These are phyloP conservation scores for Pitangus sulphuratus DNA, from an alignment of 2,797 vertebrate genomes.

Conservation along the genomic window DNA sequence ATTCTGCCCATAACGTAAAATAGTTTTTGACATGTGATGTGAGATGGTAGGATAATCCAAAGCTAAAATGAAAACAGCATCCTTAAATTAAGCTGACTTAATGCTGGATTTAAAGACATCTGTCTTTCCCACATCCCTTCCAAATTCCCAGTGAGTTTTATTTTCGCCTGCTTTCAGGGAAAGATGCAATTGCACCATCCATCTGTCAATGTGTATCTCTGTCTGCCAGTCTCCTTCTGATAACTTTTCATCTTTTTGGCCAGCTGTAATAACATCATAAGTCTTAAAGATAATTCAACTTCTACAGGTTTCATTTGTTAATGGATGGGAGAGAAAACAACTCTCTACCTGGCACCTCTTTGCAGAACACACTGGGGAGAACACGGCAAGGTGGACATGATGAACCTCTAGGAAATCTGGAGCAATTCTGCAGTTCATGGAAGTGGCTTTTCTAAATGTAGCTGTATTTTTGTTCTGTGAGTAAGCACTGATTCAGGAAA, in stretches of 20 bases:
- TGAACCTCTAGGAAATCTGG: neutral
- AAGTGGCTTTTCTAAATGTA: neutral
- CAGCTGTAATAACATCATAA: neutral
- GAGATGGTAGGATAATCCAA: conserved; percentile 22
- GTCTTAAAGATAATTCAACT: neutral
- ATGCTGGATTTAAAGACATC: conserved; percentile 25
- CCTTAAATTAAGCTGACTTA: neutral
- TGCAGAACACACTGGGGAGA: neutral
- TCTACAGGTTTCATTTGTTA: neutral
- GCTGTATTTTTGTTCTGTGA: neutral
- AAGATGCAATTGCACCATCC: neutral
- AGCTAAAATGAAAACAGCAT: neutral
- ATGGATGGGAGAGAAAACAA: neutral
- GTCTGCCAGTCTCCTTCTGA: neutral
- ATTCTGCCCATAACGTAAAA: neutral
- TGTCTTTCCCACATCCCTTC: conserved; percentile 22
- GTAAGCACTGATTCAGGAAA: neutral
- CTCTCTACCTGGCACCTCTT: neutral
- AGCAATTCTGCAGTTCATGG: neutral
- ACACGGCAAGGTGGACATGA: fast-evolving
- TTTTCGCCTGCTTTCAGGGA: conserved; percentile 2
- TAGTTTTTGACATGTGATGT: neutral
- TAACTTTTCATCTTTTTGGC: neutral
- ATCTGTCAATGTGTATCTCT: neutral
- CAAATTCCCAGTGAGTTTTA: neutral